Base-by-base conservation (phyloP, 2,888 invertebrate species). In the Smittia aterrima region DNA sequence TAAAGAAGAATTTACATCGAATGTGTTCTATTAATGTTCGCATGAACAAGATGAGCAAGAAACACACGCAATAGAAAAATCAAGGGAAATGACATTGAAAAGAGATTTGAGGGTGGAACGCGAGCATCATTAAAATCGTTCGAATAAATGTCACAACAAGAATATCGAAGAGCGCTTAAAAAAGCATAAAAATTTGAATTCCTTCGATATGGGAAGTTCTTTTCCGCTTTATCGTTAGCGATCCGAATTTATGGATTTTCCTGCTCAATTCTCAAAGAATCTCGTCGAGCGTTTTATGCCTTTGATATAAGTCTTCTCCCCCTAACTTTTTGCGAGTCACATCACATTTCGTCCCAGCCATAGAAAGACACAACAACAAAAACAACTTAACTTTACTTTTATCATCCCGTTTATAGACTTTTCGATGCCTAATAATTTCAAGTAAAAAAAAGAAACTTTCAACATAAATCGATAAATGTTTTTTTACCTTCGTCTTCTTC, bases 301-400 rank as follows among this genome's bases (percentile, higher is more conserved):
- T 47, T 47, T 47, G 47, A n/a, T 47, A 47, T 47, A 11, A n/a
- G 3, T 47, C 47, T 47, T 47, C 47, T n/a, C 11, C n/a, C 16
- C 9, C 32, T 32, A 3, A 32, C 32, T 9, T 9, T 32, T 9
- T 32, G 32, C 32, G 32, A 32, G 4, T 32, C 32, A 32, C 32
- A 32, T 32, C 32, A 32, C 32, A 32, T 32, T 32, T 32, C 32
- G 4, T 9, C 9, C 32, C 9, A 3, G 32, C 32, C 32, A 9
- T 32, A 9, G 18, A 7, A 20, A 4, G 16, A 9, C 20, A 20
- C n/a, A 64, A 64, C 13, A 24, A 64, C 24, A 25, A 64, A 25
- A 64, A 25, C 25, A 64, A 64, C 47, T 58, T 41, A 67, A 41
- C 67, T 67, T 67, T 67, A 40, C 24, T 24, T 40, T 67, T 47